Evolutionary conservation across 2,888 invertebrate species (phyloP), one percentile per base, ranked within the genome.

Genomic region (Mycalesis mineus): DNA sequence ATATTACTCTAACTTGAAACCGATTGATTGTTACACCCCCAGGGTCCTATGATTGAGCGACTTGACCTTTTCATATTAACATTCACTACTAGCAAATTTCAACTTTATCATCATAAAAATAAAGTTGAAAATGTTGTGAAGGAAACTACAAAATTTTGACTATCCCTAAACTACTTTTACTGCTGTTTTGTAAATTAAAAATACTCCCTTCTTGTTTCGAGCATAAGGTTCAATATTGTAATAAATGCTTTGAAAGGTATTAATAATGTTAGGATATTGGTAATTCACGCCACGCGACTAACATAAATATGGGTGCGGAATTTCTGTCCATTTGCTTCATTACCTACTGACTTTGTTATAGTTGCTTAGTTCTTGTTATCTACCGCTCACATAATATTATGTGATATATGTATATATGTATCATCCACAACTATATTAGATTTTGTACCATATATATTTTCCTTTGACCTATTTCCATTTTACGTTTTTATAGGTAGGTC

Each of bases 201-300:
- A 33, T 14, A 11, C 47, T 41, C 37, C 41, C 45, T 39, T 53
- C 52, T 59, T 57, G 11, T 22, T 13, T 33, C 7, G 9, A 2
- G 0, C 7, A 39, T 57, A 55, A 50, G 41, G 41, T 55, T 33
- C 45, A 57, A 33, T 31, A 44, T 63, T 13, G 36, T 1, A 15
- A n/a, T 58, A 8, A 47, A 17, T 47, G 9, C 15, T 4, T 8
- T 13, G 37, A 8, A 13, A 17, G 28, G 13, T 31, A 45, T 45
- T 45, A 47, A 31, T 47, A 42, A n/a, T 28, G 40, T 47, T 22
- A 69, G 74, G 73, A 68, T 69, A 69, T 71, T 69, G 65, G 67
- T 69, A 70, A 71, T 75, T 73, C 68, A 64, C 50, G 72, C 62
- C 74, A 75, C 73, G 75, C 68, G 75, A 64, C 73, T 51, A 54